Conservation (phyloP, 2,888 invertebrate species). For the Lapara coniferarum region DNA sequence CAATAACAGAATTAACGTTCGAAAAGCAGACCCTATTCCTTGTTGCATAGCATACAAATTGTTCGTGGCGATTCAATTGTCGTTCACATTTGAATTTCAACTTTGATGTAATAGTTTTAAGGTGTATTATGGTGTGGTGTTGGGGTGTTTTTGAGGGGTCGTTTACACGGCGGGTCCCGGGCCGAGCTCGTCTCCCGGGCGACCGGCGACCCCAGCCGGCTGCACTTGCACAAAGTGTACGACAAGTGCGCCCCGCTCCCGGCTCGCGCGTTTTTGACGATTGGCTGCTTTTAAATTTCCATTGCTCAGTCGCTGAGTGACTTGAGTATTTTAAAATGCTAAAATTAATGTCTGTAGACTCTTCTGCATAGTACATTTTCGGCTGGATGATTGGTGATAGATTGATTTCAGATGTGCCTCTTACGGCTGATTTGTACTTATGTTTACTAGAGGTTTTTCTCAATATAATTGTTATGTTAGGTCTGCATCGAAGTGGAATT, state of each 20-base stretch:
- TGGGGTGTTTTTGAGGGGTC: slow-evolving; percentile 43
- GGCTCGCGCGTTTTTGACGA: slow-evolving; percentile 48
- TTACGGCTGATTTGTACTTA: no score
- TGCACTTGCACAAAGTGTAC: slow-evolving; percentile 69
- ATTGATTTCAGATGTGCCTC: no score
- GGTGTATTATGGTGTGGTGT: slow-evolving; percentile 43
- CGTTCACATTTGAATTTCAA: slow-evolving; percentile 33
- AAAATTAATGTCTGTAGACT: slow-evolving; percentile 1
- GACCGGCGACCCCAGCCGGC: slow-evolving; percentile 55
- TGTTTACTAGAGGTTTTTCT: no score
- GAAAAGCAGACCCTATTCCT: slow-evolving; percentile 75
- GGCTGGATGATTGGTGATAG: not conserved
- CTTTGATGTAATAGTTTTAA: slow-evolving; percentile 38
- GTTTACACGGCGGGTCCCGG: slow-evolving; percentile 67
- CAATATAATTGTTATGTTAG: no score
- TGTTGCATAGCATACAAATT: slow-evolving; percentile 75
- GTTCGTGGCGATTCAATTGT: slow-evolving; percentile 39
- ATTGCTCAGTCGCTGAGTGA: slow-evolving; percentile 35
- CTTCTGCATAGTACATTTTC: not conserved
- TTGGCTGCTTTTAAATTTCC: slow-evolving; percentile 49
- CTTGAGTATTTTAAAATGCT: slow-evolving; percentile 13
- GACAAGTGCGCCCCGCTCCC: slow-evolving; percentile 56
- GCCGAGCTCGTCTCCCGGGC: slow-evolving; percentile 75
- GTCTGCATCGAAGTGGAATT: no score
- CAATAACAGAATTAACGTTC: slow-evolving; percentile 76